These are phyloP conservation scores for Clarias magur DNA, from an alignment of 2,113 vertebrate species.

Conservation along the genomic window DNA sequence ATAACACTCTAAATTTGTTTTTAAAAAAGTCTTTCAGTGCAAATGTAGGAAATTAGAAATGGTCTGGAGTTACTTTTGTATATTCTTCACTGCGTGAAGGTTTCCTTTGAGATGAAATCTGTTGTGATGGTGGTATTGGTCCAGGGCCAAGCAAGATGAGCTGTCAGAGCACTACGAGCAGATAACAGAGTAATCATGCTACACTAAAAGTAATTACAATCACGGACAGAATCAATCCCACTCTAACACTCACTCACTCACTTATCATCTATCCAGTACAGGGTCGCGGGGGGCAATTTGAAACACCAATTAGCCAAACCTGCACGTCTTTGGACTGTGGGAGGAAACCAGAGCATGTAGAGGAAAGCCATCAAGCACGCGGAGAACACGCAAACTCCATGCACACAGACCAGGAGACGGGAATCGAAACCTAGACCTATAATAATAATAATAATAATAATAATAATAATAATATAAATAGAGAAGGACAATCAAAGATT, in stretches of 20 bases:
- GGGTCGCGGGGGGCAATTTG: too few species aligned
- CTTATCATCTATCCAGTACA: too few species aligned
- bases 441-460: too few species aligned
- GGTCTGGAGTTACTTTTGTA: not conserved
- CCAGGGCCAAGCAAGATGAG: slow-evolving; percentile 16
- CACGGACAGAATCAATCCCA: not conserved
- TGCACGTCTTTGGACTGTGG: too few species aligned
- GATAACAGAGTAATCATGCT: not conserved
- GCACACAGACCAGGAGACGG: too few species aligned
- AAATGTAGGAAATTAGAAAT: not conserved
- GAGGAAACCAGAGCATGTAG: too few species aligned
- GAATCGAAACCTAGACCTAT: too few species aligned
- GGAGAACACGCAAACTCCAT: too few species aligned
- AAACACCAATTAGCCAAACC: not conserved
- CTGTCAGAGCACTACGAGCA: slow-evolving; percentile 19
- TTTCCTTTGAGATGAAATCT: slow-evolving; percentile 1
- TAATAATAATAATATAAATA: not conserved
- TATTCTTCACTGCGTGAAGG: not conserved
- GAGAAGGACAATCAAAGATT: too few species aligned
- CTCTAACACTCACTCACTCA: not conserved
- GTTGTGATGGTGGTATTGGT: not conserved
- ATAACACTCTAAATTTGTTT: too few species aligned
- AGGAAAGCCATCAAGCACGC: too few species aligned
- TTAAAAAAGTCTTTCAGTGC: not conserved
- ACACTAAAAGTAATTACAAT: not conserved